phyloP scores from a whole-genome alignment of 2,888 invertebrate species.

The Pasiphila rectangulata region DNA sequence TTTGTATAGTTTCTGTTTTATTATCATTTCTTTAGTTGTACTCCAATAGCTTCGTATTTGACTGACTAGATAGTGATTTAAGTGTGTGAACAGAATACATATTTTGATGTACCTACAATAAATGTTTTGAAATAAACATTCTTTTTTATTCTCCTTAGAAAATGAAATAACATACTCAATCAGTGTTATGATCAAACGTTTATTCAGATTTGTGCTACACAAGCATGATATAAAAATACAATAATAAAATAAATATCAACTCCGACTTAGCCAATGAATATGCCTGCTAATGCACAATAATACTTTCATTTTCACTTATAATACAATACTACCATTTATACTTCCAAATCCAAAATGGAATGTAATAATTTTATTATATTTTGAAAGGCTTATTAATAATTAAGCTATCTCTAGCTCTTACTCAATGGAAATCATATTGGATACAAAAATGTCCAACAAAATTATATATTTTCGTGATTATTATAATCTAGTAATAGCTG shows the following conservation, averaged over 20 bases:
- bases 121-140: conserved; percentile 14
- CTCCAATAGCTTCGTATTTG: conserved; percentile 6
- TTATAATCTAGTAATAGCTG: conserved; percentile 21
- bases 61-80: conserved; percentile 25
- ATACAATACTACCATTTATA: conserved; percentile 46
- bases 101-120: conserved; percentile 26
- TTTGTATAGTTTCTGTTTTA: neutral
- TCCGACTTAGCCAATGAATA: conserved; percentile 71
- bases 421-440: conserved; percentile 13
- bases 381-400: conserved; percentile 8
- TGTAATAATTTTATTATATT: conserved; percentile 38
- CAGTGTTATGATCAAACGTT: conserved; percentile 65
- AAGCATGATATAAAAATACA: conserved; percentile 80
- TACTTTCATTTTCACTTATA: conserved; percentile 71
- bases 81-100: conserved; percentile 12
- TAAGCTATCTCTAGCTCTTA: conserved; percentile 11
- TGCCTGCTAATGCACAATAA: conserved; percentile 73
- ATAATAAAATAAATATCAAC: conserved; percentile 80
- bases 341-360: conserved; percentile 49
- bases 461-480: conserved; percentile 14
- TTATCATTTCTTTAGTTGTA: neutral
- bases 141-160: neutral
- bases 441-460: conserved; percentile 18
- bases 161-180: neutral
- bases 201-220: conserved; percentile 81